These are phyloP conservation scores for Cettia cetti DNA, from an alignment of 2,113 vertebrate genomes.

Conservation along the genomic window DNA sequence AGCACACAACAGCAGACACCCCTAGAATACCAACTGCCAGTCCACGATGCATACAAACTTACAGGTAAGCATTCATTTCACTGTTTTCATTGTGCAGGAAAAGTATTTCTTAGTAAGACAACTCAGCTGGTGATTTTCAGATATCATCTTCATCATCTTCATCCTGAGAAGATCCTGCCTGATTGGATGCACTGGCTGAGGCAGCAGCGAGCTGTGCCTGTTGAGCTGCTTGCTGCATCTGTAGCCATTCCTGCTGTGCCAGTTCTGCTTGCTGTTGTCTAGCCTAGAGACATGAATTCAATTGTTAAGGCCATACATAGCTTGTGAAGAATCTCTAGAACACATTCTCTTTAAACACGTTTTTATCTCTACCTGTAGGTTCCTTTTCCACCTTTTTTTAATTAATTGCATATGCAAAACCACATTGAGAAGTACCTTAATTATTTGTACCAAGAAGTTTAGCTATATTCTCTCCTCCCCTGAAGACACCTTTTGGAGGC, in stretches of 20 bases:
- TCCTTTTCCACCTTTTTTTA: not conserved
- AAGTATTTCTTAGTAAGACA: conserved; percentile 67
- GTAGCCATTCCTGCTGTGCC: conserved; percentile 97
- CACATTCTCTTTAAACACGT: not conserved
- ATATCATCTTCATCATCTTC: conserved; percentile 98
- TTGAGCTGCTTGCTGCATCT: conserved; percentile 98
- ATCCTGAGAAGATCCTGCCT: conserved; percentile 95
- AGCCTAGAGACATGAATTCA: conserved; percentile 77
- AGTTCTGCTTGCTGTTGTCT: conserved; percentile 98
- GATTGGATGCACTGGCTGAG: conserved; percentile 89
- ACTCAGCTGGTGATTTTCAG: conserved; percentile 79
- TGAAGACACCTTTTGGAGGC: not conserved
- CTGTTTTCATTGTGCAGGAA: conserved; percentile 74
- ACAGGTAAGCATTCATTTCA: conserved; percentile 78
- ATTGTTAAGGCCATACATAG: not conserved
- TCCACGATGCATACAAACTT: conserved; percentile 75
- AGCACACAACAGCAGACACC: conserved; percentile 79
- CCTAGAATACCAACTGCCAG: conserved; percentile 78
- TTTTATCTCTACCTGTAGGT: not conserved
- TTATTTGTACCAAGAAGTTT: not conserved
- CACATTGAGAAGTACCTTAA: not conserved
- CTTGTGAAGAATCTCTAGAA: not conserved
- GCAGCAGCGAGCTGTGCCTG: conserved; percentile 95
- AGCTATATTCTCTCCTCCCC: not conserved
- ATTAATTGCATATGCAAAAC: not conserved